Base-by-base conservation (phyloP, 2,888 invertebrate genomes). In the Branchipolynoe longqiensis region DNA sequence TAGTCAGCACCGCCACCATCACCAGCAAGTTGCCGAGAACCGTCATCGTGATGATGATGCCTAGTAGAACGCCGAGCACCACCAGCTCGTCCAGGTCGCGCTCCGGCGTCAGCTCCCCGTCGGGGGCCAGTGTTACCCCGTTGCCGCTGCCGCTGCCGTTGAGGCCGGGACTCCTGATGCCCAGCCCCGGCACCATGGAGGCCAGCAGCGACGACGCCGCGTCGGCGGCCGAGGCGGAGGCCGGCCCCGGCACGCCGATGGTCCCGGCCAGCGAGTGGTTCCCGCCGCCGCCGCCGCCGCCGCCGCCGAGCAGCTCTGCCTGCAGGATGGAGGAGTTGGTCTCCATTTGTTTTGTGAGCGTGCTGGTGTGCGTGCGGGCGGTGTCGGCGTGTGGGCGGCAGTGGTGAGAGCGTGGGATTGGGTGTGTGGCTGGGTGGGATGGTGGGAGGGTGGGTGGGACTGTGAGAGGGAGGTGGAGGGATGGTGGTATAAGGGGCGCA, bases 1-100 rank as follows among this genome's bases (percentile, higher is more conserved):
- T 83, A 0, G 85, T 87, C 18, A 85, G 54, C 18, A 89, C 89
- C 36, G 88, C 88, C 28, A 89, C 86, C 78, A 87, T 87, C 14
- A 89, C 89, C 25, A 89, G 84, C 18, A 89, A 83, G 82, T 89
- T 89, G 14, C 89, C 89, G 40, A 85, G 74, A 41, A 89, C 84
- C 14, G 88, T 88, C 41, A 88, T 73, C 12, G 86, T 25, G 40
- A 87, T 87, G 22, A 89, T 59, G 28, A 83, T 4, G 4, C 54
- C 83, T 14, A 88, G 84, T 1, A 89, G 54, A 54, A 85, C 2
- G 6, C 87, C 88, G 31, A 88, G 41, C 56, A 84, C 31, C 28
- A 88, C 82, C 69, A 88, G 36, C 28, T 85, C 86, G n/a, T 59
- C 31, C 62, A 85, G 22, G 12, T 64, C 40, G 18, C 87, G 6